Base-by-base conservation (phyloP, 2,113 vertebrate genomes). In the Anseranas semipalmata region DNA sequence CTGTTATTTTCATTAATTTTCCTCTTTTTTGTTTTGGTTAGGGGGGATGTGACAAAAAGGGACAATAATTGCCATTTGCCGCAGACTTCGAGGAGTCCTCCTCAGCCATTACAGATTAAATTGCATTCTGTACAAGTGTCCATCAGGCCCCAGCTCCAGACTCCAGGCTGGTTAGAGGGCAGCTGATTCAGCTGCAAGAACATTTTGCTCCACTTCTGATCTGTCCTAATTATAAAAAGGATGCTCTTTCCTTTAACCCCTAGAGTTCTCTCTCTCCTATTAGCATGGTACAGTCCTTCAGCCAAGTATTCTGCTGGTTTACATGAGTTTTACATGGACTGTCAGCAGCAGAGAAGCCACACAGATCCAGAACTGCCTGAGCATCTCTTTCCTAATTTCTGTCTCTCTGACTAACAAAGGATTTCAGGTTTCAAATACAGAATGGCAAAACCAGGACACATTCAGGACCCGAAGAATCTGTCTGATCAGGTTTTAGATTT, bases 51-150 rank as follows among this genome's bases (percentile, higher is more conserved):
- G 92, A 96, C 94, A 97, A 97, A 96, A 96, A 92, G 76, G 90
- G 92, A 96, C 95, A 95, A 96, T 97, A 97, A 97, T 97, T 97
- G 97, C 93, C 94, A 97, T 97, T 96, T 95, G 93, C 96, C 1
- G 91, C 94, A 96, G 91, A 97, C 95, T 96, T 88, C 77, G 82
- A 93, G 94, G 96, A 95, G 96, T 95, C 94, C 94, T 96, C 70
- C 74, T 96, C 89, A 95, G 92, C 96, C 89, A 95, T 97, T 96
- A 97, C 70, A 86, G 96, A 95, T 95, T 95, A 95, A 96, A 96
- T 96, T 95, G 94, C 95, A 85, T 94, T 97, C 93, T 53, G 90
- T 67, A 76, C 93, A 91, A 94, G 94, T 97, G 96, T 95, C 96
- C 94, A 87, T 96, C 92, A 83, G 93, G 91, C 88, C 92, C 67